A percentile compares a stretch with the other conserved stretches of the same genome.
Conservation (phyloP, 2,113 vertebrate genomes). For the Ariopsis seemanni region DNA sequence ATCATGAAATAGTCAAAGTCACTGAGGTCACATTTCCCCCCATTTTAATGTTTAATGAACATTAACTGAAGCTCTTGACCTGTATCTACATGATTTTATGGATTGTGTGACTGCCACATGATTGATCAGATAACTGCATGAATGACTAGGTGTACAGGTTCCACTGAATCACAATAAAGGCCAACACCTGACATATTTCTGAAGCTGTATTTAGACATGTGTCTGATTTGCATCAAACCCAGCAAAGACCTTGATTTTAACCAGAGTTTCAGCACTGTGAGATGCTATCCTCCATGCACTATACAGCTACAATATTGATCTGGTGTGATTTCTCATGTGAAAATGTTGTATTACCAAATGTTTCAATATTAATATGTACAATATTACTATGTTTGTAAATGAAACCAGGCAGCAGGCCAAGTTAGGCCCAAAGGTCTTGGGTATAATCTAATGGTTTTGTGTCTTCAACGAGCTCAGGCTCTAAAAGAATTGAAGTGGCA, state of each 20-base stretch:
- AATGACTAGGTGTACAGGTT: neutral
- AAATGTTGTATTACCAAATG: neutral
- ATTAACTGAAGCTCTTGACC: neutral
- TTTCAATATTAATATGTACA: neutral
- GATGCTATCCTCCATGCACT: neutral
- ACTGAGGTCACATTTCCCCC: neutral
- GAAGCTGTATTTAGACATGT: neutral
- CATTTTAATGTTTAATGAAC: neutral
- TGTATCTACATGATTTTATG: neutral
- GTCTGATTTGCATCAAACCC: neutral
- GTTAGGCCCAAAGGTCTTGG: neutral
- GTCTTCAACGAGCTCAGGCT: slow-evolving; percentile 33
- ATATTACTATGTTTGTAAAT: neutral
- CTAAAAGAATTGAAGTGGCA: slow-evolving; percentile 23
- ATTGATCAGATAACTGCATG: neutral
- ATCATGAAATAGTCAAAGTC: neutral
- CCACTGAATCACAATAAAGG: neutral
- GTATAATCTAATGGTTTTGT: slow-evolving; percentile 52
- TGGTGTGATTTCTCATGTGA: neutral
- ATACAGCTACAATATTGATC: neutral
- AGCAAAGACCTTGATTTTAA: neutral
- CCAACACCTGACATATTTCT: neutral
- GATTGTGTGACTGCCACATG: neutral
- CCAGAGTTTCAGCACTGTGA: neutral
- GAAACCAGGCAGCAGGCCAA: neutral